phyloP scores from a whole-genome alignment of 92 coral and sea anemone species.

The Epizoanthus scotinus region DNA sequence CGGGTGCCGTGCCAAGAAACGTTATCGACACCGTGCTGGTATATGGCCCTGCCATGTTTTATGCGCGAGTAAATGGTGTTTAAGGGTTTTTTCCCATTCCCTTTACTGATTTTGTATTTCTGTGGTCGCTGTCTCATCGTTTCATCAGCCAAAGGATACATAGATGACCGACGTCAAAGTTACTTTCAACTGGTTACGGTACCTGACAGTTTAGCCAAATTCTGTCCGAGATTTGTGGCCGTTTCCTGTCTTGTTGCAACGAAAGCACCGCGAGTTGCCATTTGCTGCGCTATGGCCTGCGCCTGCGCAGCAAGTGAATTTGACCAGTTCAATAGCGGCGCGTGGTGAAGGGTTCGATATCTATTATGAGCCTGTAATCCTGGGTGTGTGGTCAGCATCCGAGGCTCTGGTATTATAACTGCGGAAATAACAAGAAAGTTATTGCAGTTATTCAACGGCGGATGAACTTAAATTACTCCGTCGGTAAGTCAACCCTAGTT shows the following conservation, averaged over 20 bases:
- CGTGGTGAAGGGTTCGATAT: slow-evolving; percentile 78
- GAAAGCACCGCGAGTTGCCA: slow-evolving; percentile 66
- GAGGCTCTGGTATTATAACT: slow-evolving; percentile 26
- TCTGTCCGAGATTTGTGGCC: slow-evolving; percentile 81
- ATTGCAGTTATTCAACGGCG: too few relatives aligned
- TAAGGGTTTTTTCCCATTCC: too few relatives aligned
- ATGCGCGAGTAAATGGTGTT: too few relatives aligned
- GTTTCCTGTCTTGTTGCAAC: slow-evolving; percentile 61
- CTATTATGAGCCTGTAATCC: slow-evolving; percentile 84
- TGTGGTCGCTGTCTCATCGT: too few relatives aligned
- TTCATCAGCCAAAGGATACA: too few relatives aligned
- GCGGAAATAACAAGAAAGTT: not conserved
- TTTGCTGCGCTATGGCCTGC: slow-evolving; percentile 66
- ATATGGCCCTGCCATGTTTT: too few relatives aligned
- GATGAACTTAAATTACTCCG: too few relatives aligned
- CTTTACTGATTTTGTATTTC: too few relatives aligned
- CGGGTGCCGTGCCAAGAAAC: too few relatives aligned
- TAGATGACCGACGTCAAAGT: too few relatives aligned
- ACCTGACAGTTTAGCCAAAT: slow-evolving; percentile 92
- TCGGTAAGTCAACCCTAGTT: not conserved
- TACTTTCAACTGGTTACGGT: not conserved
- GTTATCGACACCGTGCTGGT: too few relatives aligned
- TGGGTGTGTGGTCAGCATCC: slow-evolving; percentile 45
- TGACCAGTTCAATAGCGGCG: slow-evolving; percentile 79
- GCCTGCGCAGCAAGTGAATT: slow-evolving; percentile 72